Evolutionary conservation across 2,797 vertebrate species (phyloP), one percentile per base, ranked within the genome.

Genomic region (Etheostoma perlongum): DNA sequence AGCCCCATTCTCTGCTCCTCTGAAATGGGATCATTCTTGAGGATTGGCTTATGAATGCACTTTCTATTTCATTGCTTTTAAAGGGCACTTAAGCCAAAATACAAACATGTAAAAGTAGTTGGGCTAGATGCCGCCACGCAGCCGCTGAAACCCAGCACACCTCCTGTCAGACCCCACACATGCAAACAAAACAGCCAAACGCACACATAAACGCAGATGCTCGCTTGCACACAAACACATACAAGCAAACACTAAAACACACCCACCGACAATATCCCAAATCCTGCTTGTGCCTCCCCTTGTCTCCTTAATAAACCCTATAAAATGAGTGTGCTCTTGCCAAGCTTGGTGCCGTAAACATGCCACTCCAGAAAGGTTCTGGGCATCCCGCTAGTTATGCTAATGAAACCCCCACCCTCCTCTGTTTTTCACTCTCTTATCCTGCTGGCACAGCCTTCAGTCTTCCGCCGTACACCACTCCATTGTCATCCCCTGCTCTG

Each of bases 381-480:
- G 93, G 94, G 92, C 92, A 95, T 95, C 96, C 96, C 96, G 96
- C 97, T 97, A 97, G 94, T 96, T 97, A 98, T 97, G 97, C 95
- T 98, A 97, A 99, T 99, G 94, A 97, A 94, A 88, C 90, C 93
- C 90, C 85, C 91, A 84, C 85, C 86, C 85, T 82, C 79, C 79
- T 87, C 86, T 91, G 84, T 91, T 90, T 92, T 89, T 89, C 86
- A 85, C 83, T 91, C 88, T 92, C 89, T 93, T 91, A 94, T 93
- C 93, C 92, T 89, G 88, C 88, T 94, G 92, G 93, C 92, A 94
- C 90, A 89, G 92, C 87, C 89, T 90, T 93, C 93, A 91, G 86
- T 92, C 90, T 94, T 92, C 87, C 33, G 42, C 89, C 85, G 84
- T 78, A 90, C 88, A 93, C 91, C 82, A 89, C 88, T 92, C 92